Conservation (phyloP, 2,797 vertebrate species). For the Microchirus variegatus region DNA sequence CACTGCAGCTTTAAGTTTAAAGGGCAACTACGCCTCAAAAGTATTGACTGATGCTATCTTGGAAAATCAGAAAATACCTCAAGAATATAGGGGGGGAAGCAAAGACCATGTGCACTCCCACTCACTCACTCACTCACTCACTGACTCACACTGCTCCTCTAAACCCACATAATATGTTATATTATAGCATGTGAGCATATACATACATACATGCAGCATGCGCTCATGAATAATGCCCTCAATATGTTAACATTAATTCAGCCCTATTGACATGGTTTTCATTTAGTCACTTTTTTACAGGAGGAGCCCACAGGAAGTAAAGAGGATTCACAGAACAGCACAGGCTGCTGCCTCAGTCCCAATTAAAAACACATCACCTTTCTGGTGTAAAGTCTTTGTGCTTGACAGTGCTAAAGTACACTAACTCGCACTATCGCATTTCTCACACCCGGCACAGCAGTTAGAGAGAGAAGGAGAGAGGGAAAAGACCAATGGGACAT, state of each 20-base stretch:
- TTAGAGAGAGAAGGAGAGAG: neutral
- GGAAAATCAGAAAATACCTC: too few species aligned
- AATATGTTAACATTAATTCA: conserved; percentile 7
- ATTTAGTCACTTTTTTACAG: conserved; percentile 1
- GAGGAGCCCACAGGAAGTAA: neutral
- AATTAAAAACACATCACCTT: neutral
- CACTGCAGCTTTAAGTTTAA: too few species aligned
- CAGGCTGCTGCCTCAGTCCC: conserved; percentile 8
- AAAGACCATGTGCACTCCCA: too few species aligned
- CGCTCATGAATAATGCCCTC: conserved; percentile 3
- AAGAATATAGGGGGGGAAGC: too few species aligned
- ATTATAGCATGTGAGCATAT: conserved; percentile 1
- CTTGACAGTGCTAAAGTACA: neutral
- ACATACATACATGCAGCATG: conserved; percentile 3
- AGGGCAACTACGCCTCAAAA: too few species aligned
- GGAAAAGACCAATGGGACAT: conserved; percentile 14
- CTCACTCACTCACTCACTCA: too few species aligned
- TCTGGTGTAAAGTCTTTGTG: conserved; percentile 13
- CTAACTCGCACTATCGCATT: neutral
- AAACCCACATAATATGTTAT: too few species aligned
- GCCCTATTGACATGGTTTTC: neutral
- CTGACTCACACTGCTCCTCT: too few species aligned
- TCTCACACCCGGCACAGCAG: neutral
- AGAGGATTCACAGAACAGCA: neutral
- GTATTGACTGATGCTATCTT: too few species aligned